Evolutionary conservation across 2,113 vertebrate genomes (phyloP), one percentile per base, ranked within the genome.

Genomic region (Heterochromis multidens): DNA sequence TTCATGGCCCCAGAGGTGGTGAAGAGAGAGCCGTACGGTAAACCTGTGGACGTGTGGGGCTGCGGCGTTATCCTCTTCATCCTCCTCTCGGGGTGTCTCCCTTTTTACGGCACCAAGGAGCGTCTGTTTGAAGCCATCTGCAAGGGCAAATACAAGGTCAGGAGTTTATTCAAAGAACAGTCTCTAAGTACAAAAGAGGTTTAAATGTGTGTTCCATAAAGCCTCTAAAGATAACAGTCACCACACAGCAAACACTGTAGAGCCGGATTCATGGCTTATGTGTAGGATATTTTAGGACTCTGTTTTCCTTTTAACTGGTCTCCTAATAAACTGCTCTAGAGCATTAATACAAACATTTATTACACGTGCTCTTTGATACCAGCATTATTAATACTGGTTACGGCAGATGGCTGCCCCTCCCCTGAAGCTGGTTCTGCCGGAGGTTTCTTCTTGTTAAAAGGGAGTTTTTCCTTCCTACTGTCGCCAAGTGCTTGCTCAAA

Each of bases 1-100:
- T 99, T 99, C 94, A 99, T 99, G 98, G 98, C 98, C 63, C 98
- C 98, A 67, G 98, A 99, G 95, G 98, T 99, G 92, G 98, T 99
- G 93, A 99, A 99, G 95, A 95, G 98, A 89, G 98, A 99, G 91
- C 98, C 98, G 2, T 99, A 99, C 10, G 98, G 98, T 56, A 98
- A 98, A 84, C 98, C 98, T 8, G 98, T 99, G 91, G 98, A 99
- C 82, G 98, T 99, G 83, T 99, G 98, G 98, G 98, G 98, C 90
- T 99, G 98, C 33, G 98, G 98, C 1, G 98, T 99, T 90, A 99
- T 99, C 93, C 97, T 99, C 93, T 99, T 99, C 95, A 99, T 99
- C 92, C 96, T 99, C 70, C 96, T 99, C 49, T 99, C 98, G 0
- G 98, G 98, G 87, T 99, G 98, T 92, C 96, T 99, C 94, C 98